phyloP scores from a whole-genome alignment of 1,140 invertebrate genomes.

The Drosophila pachea region DNA sequence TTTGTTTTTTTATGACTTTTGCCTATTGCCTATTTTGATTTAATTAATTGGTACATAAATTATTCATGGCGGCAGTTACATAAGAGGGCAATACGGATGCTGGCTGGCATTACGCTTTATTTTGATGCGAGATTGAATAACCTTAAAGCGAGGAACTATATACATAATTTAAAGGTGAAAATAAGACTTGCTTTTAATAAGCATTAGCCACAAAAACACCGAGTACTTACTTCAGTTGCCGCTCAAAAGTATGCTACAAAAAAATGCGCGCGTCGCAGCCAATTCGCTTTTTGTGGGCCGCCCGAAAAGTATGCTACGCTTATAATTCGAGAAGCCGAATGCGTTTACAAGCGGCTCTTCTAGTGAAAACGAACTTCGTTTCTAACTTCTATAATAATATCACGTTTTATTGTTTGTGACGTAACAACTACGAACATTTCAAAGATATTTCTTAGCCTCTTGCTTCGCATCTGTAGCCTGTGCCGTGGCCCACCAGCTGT shows the following conservation, averaged over 20 bases:
- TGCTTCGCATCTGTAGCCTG: slow-evolving; percentile 7
- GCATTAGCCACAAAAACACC: too few relatives aligned
- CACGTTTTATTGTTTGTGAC: slow-evolving; percentile 43
- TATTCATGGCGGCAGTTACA: slow-evolving; percentile 33
- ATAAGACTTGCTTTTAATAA: too few relatives aligned
- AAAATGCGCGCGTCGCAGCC: too few relatives aligned
- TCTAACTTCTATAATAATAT: slow-evolving; percentile 48
- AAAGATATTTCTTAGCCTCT: slow-evolving; percentile 52
- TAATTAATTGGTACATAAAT: slow-evolving; percentile 63
- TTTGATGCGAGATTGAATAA: background rate
- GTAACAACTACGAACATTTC: slow-evolving; percentile 10
- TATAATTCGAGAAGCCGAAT: too few relatives aligned
- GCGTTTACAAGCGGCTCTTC: too few relatives aligned
- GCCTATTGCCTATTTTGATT: slow-evolving; percentile 44
- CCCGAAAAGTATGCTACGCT: slow-evolving; percentile 3
- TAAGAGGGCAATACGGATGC: slow-evolving; percentile 14
- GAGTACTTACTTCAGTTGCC: background rate
- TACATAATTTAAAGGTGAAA: too few relatives aligned
- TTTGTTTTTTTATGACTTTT: slow-evolving; percentile 27
- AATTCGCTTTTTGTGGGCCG: too few relatives aligned
- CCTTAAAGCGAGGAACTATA: too few relatives aligned
- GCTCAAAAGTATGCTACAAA: slow-evolving; percentile 16
- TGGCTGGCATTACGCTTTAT: slow-evolving; percentile 11
- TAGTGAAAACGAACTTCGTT: background rate
- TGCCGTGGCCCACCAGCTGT: slow-evolving; percentile 47